Evolutionary conservation across 2,797 vertebrate species (phyloP).

Genomic region (Potorous gilbertii): DNA sequence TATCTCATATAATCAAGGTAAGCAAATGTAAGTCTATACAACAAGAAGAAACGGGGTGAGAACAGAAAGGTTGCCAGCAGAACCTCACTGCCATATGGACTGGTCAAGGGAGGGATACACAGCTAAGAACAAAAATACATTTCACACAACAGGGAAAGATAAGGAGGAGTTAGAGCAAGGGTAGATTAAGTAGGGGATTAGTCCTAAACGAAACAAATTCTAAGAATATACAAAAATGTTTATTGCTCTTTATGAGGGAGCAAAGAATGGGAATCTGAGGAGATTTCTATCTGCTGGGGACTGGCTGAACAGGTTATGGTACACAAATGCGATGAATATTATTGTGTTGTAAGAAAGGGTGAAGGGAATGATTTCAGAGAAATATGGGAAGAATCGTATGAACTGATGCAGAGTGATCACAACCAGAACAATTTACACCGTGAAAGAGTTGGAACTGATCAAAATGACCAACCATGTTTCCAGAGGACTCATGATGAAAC

Average conservation of each 20-base stretch:
- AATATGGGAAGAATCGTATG: neutral
- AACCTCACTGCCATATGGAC: neutral
- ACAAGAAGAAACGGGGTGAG: neutral
- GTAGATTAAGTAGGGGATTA: neutral
- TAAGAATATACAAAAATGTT: neutral
- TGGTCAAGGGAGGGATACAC: neutral
- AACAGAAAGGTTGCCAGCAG: neutral
- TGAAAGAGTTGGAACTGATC: neutral
- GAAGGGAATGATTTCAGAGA: neutral
- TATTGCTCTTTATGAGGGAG: neutral
- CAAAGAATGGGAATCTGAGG: neutral
- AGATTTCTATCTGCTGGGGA: no score
- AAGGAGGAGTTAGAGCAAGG: neutral
- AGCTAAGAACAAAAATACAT: neutral
- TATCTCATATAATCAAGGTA: neutral
- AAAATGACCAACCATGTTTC: neutral
- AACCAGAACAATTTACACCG: neutral
- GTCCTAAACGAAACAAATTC: neutral
- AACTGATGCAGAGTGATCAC: neutral
- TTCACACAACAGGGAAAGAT: neutral
- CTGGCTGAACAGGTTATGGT: no score
- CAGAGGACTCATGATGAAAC: neutral
- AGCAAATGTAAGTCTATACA: neutral
- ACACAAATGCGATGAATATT: no score
- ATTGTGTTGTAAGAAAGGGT: neutral